Conservation (phyloP, 2,797 vertebrate species). For the Syndactyla subalaris region DNA sequence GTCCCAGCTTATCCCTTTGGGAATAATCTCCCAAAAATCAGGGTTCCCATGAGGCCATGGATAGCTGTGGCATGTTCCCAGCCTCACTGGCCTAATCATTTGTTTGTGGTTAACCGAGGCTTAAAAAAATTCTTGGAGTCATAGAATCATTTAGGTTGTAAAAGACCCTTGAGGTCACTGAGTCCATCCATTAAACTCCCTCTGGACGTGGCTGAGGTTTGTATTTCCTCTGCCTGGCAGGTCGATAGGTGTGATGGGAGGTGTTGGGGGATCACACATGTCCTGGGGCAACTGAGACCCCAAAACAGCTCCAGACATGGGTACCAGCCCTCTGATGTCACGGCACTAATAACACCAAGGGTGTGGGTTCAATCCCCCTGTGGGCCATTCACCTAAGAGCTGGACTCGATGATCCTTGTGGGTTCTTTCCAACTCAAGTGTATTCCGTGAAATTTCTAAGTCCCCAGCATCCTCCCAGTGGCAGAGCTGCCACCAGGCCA, state of each 20-base stretch:
- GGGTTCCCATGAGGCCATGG: fast-evolving
- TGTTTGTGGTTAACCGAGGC: not conserved
- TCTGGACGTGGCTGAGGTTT: not conserved
- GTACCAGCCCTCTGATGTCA: fast-evolving
- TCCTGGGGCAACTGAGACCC: not conserved
- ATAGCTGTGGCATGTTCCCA: fast-evolving
- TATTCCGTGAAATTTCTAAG: not conserved
- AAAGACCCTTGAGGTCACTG: not conserved
- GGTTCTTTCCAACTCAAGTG: not conserved
- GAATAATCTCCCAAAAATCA: not conserved
- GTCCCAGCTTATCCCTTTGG: not conserved
- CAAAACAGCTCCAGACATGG: fast-evolving
- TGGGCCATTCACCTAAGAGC: not conserved
- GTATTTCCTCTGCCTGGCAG: not conserved
- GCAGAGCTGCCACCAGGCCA: not conserved
- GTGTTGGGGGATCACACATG: fast-evolving
- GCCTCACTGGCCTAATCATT: not conserved
- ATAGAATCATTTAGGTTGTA: not conserved
- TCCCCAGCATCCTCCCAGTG: fast-evolving
- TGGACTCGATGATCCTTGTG: not conserved
- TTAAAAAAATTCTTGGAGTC: not conserved
- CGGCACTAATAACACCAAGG: not conserved
- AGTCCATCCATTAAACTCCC: not conserved
- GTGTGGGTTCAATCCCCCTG: not conserved
- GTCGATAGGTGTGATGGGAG: fast-evolving